Conservation (phyloP, 2,113 vertebrate species). For the Triplophysa dalaica region DNA sequence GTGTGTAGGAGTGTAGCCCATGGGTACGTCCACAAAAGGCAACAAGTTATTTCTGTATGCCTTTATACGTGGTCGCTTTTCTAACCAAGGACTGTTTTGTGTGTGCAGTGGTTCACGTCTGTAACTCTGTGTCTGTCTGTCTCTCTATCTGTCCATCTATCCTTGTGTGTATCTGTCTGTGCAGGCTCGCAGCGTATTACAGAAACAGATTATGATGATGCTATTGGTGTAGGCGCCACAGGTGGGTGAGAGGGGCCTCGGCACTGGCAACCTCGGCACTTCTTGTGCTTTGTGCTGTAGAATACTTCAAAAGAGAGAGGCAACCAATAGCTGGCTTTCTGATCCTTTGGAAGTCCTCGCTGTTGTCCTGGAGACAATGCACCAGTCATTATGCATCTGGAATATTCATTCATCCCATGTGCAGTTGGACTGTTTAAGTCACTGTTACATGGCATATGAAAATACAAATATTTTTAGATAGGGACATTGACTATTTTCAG, state of each 20-base stretch:
- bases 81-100: conserved; percentile 21
- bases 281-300: conserved; percentile 54
- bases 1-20: conserved; percentile 18
- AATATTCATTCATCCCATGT: neutral
- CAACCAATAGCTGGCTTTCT: conserved; percentile 39
- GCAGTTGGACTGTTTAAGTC: neutral
- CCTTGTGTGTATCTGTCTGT: conserved; percentile 57
- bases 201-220: conserved; percentile 90
- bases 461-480: neutral
- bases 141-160: conserved; percentile 49
- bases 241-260: conserved; percentile 83
- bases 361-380: conserved; percentile 53
- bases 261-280: conserved; percentile 51
- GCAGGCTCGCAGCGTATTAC: conserved; percentile 96
- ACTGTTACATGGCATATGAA: neutral
- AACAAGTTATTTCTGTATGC: conserved; percentile 24
- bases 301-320: conserved; percentile 38
- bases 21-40: conserved; percentile 6
- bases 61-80: neutral
- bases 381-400: conserved; percentile 9
- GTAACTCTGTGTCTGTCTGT: conserved; percentile 51
- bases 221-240: conserved; percentile 92
- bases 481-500: neutral
- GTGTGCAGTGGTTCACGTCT: conserved; percentile 34
- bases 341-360: conserved; percentile 26